Percentiles rank a stretch among this genome's conserved stretches.
Evolutionary conservation across 2,888 invertebrate genomes (phyloP).

Genomic region (Drosophila setosimentum): DNA sequence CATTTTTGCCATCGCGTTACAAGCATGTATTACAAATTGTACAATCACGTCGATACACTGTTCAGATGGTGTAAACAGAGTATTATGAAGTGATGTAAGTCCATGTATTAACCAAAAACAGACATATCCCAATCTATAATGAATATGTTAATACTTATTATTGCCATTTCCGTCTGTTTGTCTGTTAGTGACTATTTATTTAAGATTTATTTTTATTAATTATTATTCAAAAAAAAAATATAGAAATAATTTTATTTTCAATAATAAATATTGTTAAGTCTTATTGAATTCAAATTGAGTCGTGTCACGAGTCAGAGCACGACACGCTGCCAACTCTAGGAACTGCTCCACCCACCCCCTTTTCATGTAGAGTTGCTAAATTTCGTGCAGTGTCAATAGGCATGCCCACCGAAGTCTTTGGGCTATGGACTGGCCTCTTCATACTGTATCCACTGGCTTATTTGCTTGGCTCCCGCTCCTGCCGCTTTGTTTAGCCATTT

Average conservation of each 20-base stretch:
- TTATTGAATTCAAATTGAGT: background rate
- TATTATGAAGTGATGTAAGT: background rate
- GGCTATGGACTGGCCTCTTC: conserved; percentile 31
- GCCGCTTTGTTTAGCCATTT: conserved; percentile 77
- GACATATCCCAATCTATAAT: background rate
- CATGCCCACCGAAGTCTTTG: conserved; percentile 58
- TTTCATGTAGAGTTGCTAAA: conserved; percentile 40
- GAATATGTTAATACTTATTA: background rate
- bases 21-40: background rate
- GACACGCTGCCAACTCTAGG: conserved; percentile 6
- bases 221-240: background rate
- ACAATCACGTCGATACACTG: background rate
- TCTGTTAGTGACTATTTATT: background rate
- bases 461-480: conserved; percentile 31
- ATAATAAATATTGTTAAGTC: background rate
- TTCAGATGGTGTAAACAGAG: background rate
- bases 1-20: background rate
- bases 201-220: background rate
- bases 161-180: background rate
- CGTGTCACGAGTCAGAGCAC: conserved; percentile 6
- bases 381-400: conserved; percentile 64
- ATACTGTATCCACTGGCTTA: conserved; percentile 54
- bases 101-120: background rate
- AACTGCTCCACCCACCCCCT: conserved; percentile 17
- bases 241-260: background rate